Conservation (phyloP, 2,113 vertebrate genomes). For the Urocolius indicus region DNA sequence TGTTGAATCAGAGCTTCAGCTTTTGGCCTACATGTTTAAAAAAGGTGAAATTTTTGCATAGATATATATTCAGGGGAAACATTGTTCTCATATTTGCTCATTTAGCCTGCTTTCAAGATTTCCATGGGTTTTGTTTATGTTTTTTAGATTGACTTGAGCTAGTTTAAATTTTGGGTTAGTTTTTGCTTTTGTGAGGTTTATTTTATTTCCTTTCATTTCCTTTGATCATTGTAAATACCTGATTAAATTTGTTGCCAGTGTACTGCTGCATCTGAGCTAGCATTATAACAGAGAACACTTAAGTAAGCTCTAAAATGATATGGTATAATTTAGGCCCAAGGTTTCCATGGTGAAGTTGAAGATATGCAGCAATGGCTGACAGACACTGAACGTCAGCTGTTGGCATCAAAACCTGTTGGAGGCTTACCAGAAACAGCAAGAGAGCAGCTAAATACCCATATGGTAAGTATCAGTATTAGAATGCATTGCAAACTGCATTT, state of each 20-base stretch:
- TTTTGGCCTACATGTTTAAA: background rate
- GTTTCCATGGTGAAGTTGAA: constrained; percentile 98
- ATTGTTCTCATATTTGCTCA: background rate
- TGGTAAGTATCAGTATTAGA: constrained; percentile 88
- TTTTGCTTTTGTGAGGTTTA: background rate
- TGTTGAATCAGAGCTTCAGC: background rate
- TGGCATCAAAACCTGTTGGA: constrained; percentile 95
- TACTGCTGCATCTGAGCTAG: background rate
- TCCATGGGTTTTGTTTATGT: background rate
- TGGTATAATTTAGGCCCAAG: constrained; percentile 90
- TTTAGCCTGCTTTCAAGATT: background rate
- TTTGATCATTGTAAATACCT: background rate
- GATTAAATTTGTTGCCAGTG: background rate
- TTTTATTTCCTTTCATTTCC: background rate
- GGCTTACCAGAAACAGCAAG: constrained; percentile 97
- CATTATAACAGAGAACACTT: background rate
- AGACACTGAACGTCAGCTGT: constrained; percentile 95
- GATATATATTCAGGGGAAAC: background rate
- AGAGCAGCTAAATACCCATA: constrained; percentile 95
- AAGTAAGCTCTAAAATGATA: constrained; percentile 36
- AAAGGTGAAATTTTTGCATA: background rate
- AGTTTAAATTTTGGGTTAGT: background rate
- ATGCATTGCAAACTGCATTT: constrained; percentile 65
- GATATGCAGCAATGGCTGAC: constrained; percentile 98
- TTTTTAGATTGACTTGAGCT: background rate